A percentile compares a stretch with the other conserved stretches of the same genome.
phyloP scores from a whole-genome alignment of 2,888 invertebrate genomes.

The Drosophila austrosaltans region DNA sequence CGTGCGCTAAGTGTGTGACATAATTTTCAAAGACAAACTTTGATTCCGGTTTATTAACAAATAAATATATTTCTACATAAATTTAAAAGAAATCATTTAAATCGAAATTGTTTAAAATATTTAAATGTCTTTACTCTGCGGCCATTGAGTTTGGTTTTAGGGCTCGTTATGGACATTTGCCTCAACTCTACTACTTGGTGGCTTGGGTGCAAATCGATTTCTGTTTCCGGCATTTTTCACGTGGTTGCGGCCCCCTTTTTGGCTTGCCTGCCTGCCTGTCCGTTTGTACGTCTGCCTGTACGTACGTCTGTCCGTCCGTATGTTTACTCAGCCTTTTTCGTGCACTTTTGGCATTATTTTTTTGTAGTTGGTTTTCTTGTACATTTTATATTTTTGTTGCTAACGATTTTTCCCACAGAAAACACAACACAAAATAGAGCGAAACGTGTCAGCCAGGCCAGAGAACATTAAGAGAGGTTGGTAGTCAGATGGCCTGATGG shows the following conservation, averaged over 20 bases:
- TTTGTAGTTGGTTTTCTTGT: conserved; percentile 33
- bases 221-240: conserved; percentile 83
- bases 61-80: conserved; percentile 23
- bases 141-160: conserved; percentile 25
- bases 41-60: conserved; percentile 20
- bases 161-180: neutral
- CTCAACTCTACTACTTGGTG: conserved; percentile 9
- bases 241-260: conserved; percentile 68
- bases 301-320: conserved; percentile 27
- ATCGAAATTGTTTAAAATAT: conserved; percentile 6
- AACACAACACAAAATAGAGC: conserved; percentile 40
- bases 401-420: conserved; percentile 77
- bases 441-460: conserved; percentile 46
- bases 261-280: conserved; percentile 20
- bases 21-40: conserved; percentile 53
- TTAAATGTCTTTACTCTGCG: conserved; percentile 37
- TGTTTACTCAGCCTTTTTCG: conserved; percentile 47
- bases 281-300: conserved; percentile 25
- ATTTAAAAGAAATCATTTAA: conserved; percentile 12
- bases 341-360: conserved; percentile 69
- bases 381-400: conserved; percentile 38
- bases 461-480: conserved; percentile 12
- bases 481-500: conserved; percentile 7
- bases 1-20: conserved; percentile 70
- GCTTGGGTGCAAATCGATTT: conserved; percentile 78